phyloP scores from a whole-genome alignment of 2,888 invertebrate genomes.

The Drosophila engyochracea region DNA sequence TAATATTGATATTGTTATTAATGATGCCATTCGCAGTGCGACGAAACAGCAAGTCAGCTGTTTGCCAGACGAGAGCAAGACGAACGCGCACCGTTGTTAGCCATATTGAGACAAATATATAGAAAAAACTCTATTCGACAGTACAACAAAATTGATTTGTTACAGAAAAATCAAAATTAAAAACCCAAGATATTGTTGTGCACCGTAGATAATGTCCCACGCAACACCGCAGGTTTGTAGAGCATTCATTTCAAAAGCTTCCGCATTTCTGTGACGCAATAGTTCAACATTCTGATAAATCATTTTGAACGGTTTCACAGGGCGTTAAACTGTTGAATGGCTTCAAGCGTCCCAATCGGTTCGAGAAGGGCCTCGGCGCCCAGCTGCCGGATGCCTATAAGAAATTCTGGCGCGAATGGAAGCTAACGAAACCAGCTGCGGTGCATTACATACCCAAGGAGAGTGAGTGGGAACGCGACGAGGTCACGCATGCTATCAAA shows the following conservation, averaged over 20 bases:
- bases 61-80: conserved; percentile 43
- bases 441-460: conserved; percentile 91
- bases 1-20: conserved; percentile 7
- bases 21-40: conserved; percentile 29
- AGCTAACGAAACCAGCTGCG: conserved; percentile 88
- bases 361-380: conserved; percentile 89
- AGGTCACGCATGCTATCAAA: conserved; percentile 89
- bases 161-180: conserved; percentile 1
- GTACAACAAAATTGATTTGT: conserved; percentile 13
- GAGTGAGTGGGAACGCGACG: conserved; percentile 90
- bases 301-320: conserved; percentile 51
- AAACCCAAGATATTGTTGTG: conserved; percentile 1
- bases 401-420: conserved; percentile 95
- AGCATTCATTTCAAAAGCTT: not conserved
- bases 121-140: not conserved
- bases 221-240: conserved; percentile 83
- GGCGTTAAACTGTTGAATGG: conserved; percentile 84
- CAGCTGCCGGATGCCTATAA: conserved; percentile 92
- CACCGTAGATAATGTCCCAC: conserved; percentile 77
- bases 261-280: conserved; percentile 82
- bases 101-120: conserved; percentile 40
- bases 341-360: conserved; percentile 86
- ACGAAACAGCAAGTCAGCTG: conserved; percentile 49
- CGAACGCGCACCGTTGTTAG: conserved; percentile 48
- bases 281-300: conserved; percentile 24